phyloP scores from a whole-genome alignment of 2,113 vertebrate genomes.

The Elanus axillaris region DNA sequence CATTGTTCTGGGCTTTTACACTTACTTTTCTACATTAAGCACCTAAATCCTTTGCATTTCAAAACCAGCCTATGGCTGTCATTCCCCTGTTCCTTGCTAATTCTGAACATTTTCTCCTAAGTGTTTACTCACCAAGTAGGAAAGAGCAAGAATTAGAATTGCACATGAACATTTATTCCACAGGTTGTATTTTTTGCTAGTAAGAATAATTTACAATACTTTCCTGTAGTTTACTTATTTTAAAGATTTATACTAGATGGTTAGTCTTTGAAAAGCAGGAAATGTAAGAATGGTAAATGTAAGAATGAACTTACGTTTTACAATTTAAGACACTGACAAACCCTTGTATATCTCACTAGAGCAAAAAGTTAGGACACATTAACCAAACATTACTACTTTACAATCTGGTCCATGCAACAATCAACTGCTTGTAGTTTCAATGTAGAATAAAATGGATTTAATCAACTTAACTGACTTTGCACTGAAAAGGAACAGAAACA shows the following conservation, averaged over 20 bases:
- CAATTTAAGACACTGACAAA: background rate
- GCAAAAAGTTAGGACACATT: fast-evolving
- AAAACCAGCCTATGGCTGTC: background rate
- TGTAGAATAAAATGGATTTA: background rate
- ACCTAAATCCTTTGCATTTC: background rate
- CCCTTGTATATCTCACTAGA: background rate
- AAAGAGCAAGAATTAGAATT: background rate
- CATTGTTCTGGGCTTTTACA: background rate
- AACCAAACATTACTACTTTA: background rate
- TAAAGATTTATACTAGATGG: background rate
- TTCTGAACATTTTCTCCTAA: background rate
- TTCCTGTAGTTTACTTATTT: background rate
- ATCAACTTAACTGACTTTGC: background rate
- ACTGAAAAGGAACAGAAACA: background rate
- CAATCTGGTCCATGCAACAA: background rate
- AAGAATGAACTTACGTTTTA: background rate
- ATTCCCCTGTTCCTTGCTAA: background rate
- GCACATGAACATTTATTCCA: background rate
- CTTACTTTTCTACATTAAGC: background rate
- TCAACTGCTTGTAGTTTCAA: background rate
- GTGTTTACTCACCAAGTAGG: background rate
- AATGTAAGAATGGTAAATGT: background rate
- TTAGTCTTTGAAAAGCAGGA: background rate
- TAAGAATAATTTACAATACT: background rate
- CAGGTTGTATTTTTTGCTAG: background rate